phyloP scores from a whole-genome alignment of 1,140 invertebrate genomes.

The Lepidurus apus region DNA sequence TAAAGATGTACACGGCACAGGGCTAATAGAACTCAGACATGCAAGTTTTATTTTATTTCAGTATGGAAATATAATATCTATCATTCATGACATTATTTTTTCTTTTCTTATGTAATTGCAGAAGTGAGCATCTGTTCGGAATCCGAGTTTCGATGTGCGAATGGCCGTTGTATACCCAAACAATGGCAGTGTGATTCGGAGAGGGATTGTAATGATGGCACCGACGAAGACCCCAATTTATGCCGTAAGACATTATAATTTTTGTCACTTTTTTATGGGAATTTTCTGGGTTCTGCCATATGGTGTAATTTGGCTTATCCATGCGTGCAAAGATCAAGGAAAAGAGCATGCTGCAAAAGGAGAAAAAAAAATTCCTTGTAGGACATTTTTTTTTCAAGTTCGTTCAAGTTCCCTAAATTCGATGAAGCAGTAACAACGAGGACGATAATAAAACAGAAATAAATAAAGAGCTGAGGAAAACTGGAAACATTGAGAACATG shows the following conservation, averaged over 20 bases:
- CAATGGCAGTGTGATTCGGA: conserved; percentile 62
- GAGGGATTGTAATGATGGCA: conserved; percentile 67
- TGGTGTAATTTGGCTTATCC: neutral
- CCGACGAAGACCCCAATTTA: conserved; percentile 60
- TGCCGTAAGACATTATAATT: conserved; percentile 57
- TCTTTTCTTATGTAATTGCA: conserved; percentile 41
- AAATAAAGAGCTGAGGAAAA: too few species aligned
- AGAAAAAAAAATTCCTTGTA: neutral
- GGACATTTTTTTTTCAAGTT: neutral
- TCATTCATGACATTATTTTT: conserved; percentile 3
- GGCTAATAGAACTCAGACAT: conserved; percentile 4
- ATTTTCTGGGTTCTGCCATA: neutral
- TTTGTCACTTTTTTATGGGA: conserved; percentile 3
- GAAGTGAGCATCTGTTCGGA: conserved; percentile 56
- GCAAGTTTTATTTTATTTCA: neutral
- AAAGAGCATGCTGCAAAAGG: neutral
- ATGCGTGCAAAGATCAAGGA: neutral
- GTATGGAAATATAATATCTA: neutral
- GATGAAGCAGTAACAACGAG: neutral
- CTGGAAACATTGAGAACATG: too few species aligned
- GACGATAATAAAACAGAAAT: neutral
- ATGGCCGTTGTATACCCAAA: conserved; percentile 67
- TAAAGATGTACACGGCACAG: neutral
- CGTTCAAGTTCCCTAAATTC: neutral
- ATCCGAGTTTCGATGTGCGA: conserved; percentile 61